phyloP scores from a whole-genome alignment of 2,797 vertebrate species.

The Neomorphus geoffroyi region DNA sequence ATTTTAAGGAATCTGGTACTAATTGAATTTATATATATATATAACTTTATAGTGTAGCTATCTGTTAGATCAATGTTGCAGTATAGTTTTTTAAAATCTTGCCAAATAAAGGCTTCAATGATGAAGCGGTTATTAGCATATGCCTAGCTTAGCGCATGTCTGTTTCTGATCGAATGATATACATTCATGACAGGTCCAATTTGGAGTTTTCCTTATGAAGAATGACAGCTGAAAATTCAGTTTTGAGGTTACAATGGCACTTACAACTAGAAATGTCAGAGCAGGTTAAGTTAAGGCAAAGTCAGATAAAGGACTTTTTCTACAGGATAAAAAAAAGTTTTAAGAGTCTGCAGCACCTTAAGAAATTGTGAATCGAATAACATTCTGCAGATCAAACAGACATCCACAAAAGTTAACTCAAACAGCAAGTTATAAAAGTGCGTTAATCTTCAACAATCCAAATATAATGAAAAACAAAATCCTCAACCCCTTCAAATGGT shows the following conservation, averaged over 20 bases:
- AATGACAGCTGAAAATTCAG: constrained; percentile 61
- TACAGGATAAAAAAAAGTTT: not conserved
- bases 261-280: constrained; percentile 54
- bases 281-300: constrained; percentile 25
- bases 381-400: not conserved
- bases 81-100: not conserved
- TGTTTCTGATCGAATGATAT: constrained; percentile 72
- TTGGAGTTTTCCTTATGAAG: constrained; percentile 62
- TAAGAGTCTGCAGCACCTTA: not conserved
- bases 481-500: not conserved
- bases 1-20: not conserved
- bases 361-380: not conserved
- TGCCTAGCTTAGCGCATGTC: not conserved
- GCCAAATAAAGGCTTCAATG: not conserved
- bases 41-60: not conserved
- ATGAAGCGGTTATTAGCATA: not conserved
- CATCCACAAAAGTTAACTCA: not conserved
- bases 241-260: constrained; percentile 62
- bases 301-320: not conserved
- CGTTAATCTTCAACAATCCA: not conserved
- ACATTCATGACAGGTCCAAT: constrained; percentile 56
- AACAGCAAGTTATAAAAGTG: not conserved
- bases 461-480: not conserved
- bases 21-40: not conserved
- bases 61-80: not conserved